Evolutionary conservation across 1,140 invertebrate genomes (phyloP).

Genomic region (Drosophila pseudoananassae): DNA sequence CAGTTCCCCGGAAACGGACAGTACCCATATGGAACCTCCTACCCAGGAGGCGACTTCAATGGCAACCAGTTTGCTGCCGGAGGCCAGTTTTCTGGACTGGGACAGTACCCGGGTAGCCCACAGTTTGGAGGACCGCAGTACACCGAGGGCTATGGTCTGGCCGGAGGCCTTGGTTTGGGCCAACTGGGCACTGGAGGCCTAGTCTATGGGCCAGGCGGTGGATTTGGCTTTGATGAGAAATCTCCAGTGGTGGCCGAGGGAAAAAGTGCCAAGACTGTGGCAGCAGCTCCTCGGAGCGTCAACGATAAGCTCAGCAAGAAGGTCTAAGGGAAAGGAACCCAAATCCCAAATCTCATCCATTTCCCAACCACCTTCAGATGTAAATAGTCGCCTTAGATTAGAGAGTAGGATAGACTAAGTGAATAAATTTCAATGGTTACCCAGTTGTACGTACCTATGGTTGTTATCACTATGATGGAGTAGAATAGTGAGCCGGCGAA

Average conservation of each 20-base stretch:
- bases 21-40: conserved; percentile 51
- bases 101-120: conserved; percentile 44
- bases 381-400: conserved; percentile 42
- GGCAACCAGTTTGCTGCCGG: conserved; percentile 53
- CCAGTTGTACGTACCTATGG: conserved; percentile 90
- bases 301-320: conserved; percentile 75
- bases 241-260: conserved; percentile 51
- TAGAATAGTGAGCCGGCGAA: conserved; percentile 97
- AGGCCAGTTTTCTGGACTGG: conserved; percentile 54
- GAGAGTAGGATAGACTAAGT: conserved; percentile 44
- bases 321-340: conserved; percentile 28
- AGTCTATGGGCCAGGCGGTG: conserved; percentile 35
- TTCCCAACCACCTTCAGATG: conserved; percentile 5
- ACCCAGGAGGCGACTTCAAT: conserved; percentile 49
- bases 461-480: conserved; percentile 98
- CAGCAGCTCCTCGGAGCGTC: conserved; percentile 30
- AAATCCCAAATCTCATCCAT: not conserved
- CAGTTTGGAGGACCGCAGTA: conserved; percentile 67
- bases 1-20: conserved; percentile 62
- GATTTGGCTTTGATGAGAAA: conserved; percentile 62
- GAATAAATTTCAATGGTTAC: conserved; percentile 32
- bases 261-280: conserved; percentile 62
- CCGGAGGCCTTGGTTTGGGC: conserved; percentile 37
- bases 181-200: conserved; percentile 46
- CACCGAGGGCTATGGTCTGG: conserved; percentile 74